Percentiles rank a stretch among this genome's conserved stretches.
phyloP scores from a whole-genome alignment of 1,140 invertebrate species.

The Triops cancriformis region DNA sequence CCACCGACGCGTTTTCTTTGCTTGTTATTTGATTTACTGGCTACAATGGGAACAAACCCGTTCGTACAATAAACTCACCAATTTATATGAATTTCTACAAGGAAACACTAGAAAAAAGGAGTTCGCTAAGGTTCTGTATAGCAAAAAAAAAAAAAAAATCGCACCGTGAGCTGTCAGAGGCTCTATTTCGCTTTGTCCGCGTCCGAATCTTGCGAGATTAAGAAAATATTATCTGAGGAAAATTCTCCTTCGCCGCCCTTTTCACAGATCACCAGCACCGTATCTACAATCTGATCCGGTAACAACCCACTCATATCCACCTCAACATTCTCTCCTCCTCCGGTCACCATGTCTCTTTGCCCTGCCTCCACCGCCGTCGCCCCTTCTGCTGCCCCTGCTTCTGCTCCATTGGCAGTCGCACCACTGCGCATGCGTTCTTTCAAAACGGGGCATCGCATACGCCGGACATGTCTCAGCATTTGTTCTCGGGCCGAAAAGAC shows the following conservation, averaged over 20 bases:
- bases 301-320: neutral
- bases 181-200: neutral
- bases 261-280: neutral
- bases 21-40: too few species aligned
- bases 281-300: neutral
- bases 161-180: neutral
- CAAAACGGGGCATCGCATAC: neutral
- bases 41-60: too few species aligned
- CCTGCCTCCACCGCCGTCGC: neutral
- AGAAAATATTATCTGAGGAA: neutral
- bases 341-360: neutral
- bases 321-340: neutral
- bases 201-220: neutral
- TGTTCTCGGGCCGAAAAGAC: neutral
- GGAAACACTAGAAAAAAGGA: too few species aligned
- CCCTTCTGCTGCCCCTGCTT: neutral
- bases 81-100: too few species aligned
- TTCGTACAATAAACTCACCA: too few species aligned
- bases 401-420: neutral
- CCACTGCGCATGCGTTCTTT: neutral
- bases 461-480: neutral
- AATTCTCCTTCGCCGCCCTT: neutral
- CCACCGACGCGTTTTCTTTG: too few species aligned
- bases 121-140: too few species aligned
- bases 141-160: neutral